These are phyloP conservation scores for Himalopsyche anomala DNA, from an alignment of 2,888 invertebrate species.

Conservation along the genomic window DNA sequence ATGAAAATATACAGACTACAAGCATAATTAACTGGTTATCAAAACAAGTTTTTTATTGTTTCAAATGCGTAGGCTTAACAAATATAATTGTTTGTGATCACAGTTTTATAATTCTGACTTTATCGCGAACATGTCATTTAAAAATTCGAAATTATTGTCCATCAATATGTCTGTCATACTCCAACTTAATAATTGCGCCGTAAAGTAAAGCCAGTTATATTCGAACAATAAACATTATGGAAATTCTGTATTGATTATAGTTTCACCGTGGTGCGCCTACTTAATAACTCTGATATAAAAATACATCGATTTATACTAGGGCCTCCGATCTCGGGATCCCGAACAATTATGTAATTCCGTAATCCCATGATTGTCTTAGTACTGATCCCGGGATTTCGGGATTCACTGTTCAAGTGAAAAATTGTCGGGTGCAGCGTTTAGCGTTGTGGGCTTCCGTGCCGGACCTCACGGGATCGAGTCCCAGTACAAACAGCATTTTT, in stretches of 20 bases:
- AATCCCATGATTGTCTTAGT: too few species aligned
- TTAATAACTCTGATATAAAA: background rate
- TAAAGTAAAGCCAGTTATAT: background rate
- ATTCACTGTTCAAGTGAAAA: too few species aligned
- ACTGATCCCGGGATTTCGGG: too few species aligned
- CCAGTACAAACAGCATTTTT: too few species aligned
- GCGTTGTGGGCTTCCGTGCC: too few species aligned
- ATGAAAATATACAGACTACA: background rate
- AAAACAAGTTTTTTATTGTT: conserved; percentile 5
- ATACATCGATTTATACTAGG: too few species aligned
- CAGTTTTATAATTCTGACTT: background rate
- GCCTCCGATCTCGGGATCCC: too few species aligned
- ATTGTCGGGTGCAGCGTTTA: too few species aligned
- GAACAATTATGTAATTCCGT: too few species aligned
- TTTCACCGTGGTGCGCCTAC: background rate
- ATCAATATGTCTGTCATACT: background rate
- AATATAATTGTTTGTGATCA: conserved; percentile 3
- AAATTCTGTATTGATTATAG: background rate
- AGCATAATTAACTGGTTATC: conserved; percentile 5
- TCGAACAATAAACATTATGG: background rate
- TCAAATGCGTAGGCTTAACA: background rate
- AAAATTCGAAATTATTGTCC: background rate
- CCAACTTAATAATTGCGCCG: background rate
- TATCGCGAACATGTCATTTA: conserved; percentile 16
- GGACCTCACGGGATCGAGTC: too few species aligned